Evolutionary conservation across 2,888 invertebrate genomes (phyloP).

Genomic region (Diarsia dahlii): DNA sequence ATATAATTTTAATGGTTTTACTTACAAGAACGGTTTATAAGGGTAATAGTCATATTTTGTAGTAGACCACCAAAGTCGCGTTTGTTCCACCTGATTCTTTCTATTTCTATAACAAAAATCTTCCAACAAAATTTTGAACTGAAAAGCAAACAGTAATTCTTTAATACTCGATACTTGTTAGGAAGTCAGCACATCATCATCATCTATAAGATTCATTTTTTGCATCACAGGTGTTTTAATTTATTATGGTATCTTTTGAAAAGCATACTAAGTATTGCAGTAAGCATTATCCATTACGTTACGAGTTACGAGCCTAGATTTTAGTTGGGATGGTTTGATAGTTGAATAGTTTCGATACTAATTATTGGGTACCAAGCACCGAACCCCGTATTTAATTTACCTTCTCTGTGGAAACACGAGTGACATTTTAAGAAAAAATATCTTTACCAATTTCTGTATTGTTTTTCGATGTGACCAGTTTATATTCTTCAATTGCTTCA

Average conservation of each 20-base stretch:
- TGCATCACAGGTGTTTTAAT: background rate
- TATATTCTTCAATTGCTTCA: constrained; percentile 78
- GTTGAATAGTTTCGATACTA: background rate
- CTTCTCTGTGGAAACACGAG: background rate
- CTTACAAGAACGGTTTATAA: constrained; percentile 83
- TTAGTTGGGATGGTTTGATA: background rate
- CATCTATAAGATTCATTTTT: background rate
- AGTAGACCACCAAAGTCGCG: constrained; percentile 86
- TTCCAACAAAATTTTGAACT: constrained; percentile 79
- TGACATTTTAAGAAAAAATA: background rate
- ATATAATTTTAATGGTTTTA: constrained; percentile 19
- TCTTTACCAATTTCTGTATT: constrained; percentile 80
- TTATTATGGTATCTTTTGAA: background rate
- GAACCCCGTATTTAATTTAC: background rate
- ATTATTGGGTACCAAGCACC: background rate
- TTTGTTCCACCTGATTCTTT: constrained; percentile 80
- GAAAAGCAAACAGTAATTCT: constrained; percentile 47
- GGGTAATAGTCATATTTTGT: constrained; percentile 83
- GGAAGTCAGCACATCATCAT: background rate
- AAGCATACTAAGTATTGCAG: background rate
- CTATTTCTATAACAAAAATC: constrained; percentile 82
- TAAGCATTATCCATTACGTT: no score
- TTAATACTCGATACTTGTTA: background rate
- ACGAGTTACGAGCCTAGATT: background rate
- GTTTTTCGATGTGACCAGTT: constrained; percentile 82